phyloP scores from a whole-genome alignment of 2,797 vertebrate genomes.

The Coregonus suidteri region DNA sequence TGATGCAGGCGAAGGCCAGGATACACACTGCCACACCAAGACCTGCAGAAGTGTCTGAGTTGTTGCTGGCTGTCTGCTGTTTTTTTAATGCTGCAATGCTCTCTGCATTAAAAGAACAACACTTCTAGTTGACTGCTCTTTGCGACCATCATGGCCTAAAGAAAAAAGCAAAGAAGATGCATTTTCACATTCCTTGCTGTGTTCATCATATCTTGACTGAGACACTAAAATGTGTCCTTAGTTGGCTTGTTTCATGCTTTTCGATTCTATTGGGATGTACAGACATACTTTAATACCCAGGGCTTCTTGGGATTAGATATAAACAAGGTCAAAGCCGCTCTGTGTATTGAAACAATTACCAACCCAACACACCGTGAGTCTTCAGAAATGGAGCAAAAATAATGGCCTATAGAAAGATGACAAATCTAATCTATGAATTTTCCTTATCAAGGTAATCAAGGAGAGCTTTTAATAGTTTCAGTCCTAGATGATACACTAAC shows the following conservation, averaged over 20 bases:
- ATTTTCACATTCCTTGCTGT: slow-evolving; percentile 44
- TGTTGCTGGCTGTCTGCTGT: slow-evolving; percentile 12
- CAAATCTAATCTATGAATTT: slow-evolving; percentile 56
- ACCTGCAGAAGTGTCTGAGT: slow-evolving; percentile 42
- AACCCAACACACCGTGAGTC: slow-evolving; percentile 61
- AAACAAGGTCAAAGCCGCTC: slow-evolving; percentile 69
- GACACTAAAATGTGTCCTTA: slow-evolving; percentile 14
- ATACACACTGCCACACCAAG: slow-evolving; percentile 73
- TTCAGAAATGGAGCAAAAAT: slow-evolving; percentile 50
- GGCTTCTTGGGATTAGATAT: slow-evolving; percentile 61
- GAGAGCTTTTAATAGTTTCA: slow-evolving; percentile 19
- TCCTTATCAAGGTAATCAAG: slow-evolving; percentile 35
- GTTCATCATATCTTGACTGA: slow-evolving; percentile 18
- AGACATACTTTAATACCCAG: slow-evolving; percentile 67
- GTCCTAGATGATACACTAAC: no score
- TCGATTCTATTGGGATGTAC: slow-evolving; percentile 24
- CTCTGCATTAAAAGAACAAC: slow-evolving; percentile 45
- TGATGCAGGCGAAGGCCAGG: slow-evolving; percentile 63
- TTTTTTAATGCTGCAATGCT: slow-evolving; percentile 53
- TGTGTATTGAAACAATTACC: slow-evolving; percentile 54
- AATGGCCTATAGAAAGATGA: slow-evolving; percentile 40
- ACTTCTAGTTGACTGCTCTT: slow-evolving; percentile 61
- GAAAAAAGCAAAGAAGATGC: slow-evolving; percentile 49
- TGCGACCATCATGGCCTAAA: slow-evolving; percentile 53
- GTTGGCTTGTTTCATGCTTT: slow-evolving; percentile 30